Evolutionary conservation across 2,888 invertebrate species (phyloP), one percentile per base, ranked within the genome.

Genomic region (Agrochola macilenta): DNA sequence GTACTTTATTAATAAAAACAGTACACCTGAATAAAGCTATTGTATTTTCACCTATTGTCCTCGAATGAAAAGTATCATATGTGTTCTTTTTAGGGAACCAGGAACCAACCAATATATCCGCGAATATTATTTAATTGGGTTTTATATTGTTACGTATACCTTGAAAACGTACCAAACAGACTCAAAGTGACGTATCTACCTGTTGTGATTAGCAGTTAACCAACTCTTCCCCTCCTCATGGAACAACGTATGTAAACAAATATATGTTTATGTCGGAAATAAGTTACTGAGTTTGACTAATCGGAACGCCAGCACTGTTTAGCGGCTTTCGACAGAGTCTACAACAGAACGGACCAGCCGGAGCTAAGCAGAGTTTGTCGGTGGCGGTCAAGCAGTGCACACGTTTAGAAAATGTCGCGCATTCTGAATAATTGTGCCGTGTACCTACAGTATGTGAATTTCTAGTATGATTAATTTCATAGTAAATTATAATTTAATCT

Each of bases 21-120:
- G 14, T 39, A 65, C 39, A n/a, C 17, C 26, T 46, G 63, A 64
- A 78, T 49, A 81, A 73, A 63, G n/a, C 23, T 39, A 70, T 79
- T 77, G 79, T 69, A 35, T 64, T 81, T 73, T n/a, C 2, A 39
- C 30, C 12, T 57, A 12, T 63, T 72, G n/a, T 64, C 23, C 12
- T 64, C 39, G 14, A 78, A 64, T 57, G 5, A n/a, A 81, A 61
- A 46, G 14, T 26, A 49, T 39, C 12, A 5, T 5, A 39, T 43
- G 12, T 61, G 14, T n/a, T n/a, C 1, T 46, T 35, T 80, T 61
- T 8, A 26, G 35, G 52, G 17, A 72, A 54, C 26, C 11, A 12
- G 14, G 23, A 35, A 46, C 17, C 35, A 8, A 23, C 9, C 4
- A 7, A 23, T 49, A 26, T 14, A 20, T 49, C 3, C 39, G 23